A percentile compares a stretch with the other conserved stretches of the same genome.
These are phyloP conservation scores for Nephrotoma guestfalica DNA, from an alignment of 2,888 invertebrate species.

Conservation along the genomic window DNA sequence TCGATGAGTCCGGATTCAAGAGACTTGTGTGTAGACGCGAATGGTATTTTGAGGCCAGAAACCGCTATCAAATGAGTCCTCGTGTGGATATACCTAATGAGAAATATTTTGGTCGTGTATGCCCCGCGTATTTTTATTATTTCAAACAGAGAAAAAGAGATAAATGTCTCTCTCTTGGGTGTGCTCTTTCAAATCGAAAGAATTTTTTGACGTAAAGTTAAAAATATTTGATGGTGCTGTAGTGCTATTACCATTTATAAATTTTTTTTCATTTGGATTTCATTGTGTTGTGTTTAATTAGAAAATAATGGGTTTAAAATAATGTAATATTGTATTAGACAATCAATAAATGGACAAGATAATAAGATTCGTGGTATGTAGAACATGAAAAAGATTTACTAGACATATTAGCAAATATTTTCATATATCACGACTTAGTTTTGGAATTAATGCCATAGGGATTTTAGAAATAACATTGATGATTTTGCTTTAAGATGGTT, in stretches of 20 bases:
- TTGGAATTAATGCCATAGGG: background rate
- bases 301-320: conserved; percentile 52
- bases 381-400: conserved; percentile 2
- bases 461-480: background rate
- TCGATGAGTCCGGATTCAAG: too few species aligned
- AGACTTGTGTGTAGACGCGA: too few species aligned
- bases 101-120: background rate
- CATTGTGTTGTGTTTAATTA: background rate
- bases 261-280: background rate
- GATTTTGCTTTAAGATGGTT: conserved; percentile 44
- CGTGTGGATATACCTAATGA: too few species aligned
- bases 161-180: background rate
- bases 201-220: conserved; percentile 1
- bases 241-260: background rate
- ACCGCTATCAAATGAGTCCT: too few species aligned
- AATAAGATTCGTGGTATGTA: conserved; percentile 44
- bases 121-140: background rate
- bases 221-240: background rate
- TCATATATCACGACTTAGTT: background rate
- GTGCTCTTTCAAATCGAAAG: background rate
- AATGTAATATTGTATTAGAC: conserved; percentile 57
- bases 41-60: too few species aligned
- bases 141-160: background rate
- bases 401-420: background rate
- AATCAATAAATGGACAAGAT: conserved; percentile 42